phyloP scores from a whole-genome alignment of 1,140 invertebrate genomes.

The Zaprionus kolodkinae region DNA sequence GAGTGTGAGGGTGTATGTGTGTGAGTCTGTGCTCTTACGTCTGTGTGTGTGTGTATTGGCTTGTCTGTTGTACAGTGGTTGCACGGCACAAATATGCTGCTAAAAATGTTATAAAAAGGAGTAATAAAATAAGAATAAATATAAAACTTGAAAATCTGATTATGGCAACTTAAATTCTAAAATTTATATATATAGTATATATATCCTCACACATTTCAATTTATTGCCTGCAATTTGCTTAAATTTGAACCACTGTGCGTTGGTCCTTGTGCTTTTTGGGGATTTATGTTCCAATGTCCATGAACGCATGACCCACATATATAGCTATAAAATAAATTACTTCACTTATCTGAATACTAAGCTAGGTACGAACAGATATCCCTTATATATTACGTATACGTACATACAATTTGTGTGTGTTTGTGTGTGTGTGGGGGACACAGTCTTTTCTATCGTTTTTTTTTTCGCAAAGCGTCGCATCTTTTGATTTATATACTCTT shows the following conservation, averaged over 20 bases:
- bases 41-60: not conserved
- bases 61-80: conserved; percentile 17
- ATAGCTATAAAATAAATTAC: conserved; percentile 73
- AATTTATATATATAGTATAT: too few relatives aligned
- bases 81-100: too few relatives aligned
- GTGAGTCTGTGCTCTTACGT: too few relatives aligned
- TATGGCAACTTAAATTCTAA: too few relatives aligned
- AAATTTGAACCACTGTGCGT: conserved; percentile 9
- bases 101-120: too few relatives aligned
- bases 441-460: too few relatives aligned
- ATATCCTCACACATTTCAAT: not conserved
- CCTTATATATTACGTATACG: not conserved
- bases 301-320: conserved; percentile 78
- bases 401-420: conserved; percentile 12
- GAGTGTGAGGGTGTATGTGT: not conserved
- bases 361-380: conserved; percentile 13
- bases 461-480: too few relatives aligned
- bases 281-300: conserved; percentile 80
- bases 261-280: conserved; percentile 48
- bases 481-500: too few relatives aligned
- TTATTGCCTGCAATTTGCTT: not conserved
- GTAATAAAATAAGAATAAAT: too few relatives aligned
- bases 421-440: too few relatives aligned
- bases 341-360: conserved; percentile 78
- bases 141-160: too few relatives aligned